phyloP scores from a whole-genome alignment of 2,888 invertebrate genomes.

The Resseliella maxima region DNA sequence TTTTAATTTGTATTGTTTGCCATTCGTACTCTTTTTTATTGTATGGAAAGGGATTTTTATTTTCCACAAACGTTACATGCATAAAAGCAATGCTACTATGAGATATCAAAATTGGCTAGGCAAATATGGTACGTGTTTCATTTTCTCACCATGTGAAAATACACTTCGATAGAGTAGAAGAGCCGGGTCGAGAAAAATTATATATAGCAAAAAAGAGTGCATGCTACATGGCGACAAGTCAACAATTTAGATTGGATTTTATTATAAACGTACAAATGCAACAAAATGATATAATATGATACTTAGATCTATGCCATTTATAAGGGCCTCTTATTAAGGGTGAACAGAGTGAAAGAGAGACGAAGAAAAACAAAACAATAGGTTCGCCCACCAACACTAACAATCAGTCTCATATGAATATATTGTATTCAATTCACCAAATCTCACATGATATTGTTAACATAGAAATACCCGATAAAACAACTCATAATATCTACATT shows the following conservation, averaged over 20 bases:
- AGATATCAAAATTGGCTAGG: not conserved
- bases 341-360: not conserved
- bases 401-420: too few species aligned
- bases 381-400: not conserved
- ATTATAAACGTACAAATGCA: not conserved
- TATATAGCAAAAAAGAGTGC: too few species aligned
- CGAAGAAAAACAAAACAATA: not conserved
- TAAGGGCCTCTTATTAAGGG: too few species aligned
- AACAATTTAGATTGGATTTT: not conserved
- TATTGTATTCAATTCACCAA: not conserved
- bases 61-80: not conserved
- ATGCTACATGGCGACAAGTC: not conserved
- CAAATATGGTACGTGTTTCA: not conserved
- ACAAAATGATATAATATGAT: slow-evolving; percentile 15
- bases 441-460: not conserved
- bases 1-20: slow-evolving; percentile 1
- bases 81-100: not conserved
- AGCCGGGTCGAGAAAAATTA: not conserved
- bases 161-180: too few species aligned
- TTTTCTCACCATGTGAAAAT: not conserved
- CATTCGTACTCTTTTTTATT: not conserved
- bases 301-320: slow-evolving; percentile 18
- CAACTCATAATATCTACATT: not conserved
- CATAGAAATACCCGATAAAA: not conserved
- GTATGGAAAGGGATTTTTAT: slow-evolving; percentile 2